Evolutionary conservation across 2,797 vertebrate genomes (phyloP), one percentile per base, ranked within the genome.

Genomic region (Lates japonicus): DNA sequence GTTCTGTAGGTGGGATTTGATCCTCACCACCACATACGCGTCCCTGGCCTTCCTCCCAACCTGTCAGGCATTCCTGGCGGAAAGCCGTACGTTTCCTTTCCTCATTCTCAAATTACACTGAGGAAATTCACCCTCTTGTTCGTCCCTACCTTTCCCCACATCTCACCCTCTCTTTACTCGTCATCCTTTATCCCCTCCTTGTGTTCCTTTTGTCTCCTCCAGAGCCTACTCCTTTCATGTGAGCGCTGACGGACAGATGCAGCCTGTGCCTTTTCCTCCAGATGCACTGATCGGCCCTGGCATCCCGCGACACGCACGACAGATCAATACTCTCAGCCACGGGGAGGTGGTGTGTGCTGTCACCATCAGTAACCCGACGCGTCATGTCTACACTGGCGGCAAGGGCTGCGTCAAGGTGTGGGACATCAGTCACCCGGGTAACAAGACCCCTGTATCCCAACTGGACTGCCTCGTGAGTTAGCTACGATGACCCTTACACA

Each of bases 361-460:
- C 91, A 99, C 98, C 90, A 99, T 99, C 93, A 98, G 97, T 95
- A 98, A 98, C 94, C 97, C 98, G 6, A 98, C 98, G 0, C 93
- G 97, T 42, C 98, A 99, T 33, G 98, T 99, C 89, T 99, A 99
- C 94, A 99, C 98, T 0, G 98, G 98, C 0, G 98, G 98, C 84
- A 99, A 99, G 87, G 98, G 98, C 61, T 99, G 98, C 0, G 98
- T 99, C 75, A 99, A 99, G 93, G 97, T 99, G 93, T 99, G 98
- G 98, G 98, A 99, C 91, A 98, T 99, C 95, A 98, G 98, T 94
- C 98, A 99, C 91, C 97, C 97, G 0, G 98, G 98, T 88, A 98
- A 97, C 95, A 99, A 99, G 95, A 99, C 97, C 77, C 97, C 98
- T 33, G 96, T 99, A 52, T 98, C 98, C 29, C 98, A 99, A 93